phyloP scores from a whole-genome alignment of 1,140 invertebrate genomes.

The Dendrolimus punctatus region DNA sequence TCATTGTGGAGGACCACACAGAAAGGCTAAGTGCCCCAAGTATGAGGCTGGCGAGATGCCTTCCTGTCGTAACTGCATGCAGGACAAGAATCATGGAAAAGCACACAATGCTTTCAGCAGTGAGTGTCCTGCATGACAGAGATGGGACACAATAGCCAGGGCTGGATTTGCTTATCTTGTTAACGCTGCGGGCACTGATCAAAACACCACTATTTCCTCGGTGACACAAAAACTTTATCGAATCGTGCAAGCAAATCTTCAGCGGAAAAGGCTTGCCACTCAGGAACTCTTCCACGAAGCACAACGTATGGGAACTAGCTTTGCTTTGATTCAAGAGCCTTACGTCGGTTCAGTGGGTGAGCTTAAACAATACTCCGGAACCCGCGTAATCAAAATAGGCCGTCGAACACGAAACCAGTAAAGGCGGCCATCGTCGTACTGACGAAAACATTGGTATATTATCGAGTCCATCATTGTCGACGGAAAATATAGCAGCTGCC shows the following conservation, averaged over 20 bases:
- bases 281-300: not conserved
- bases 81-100: not conserved
- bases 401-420: not conserved
- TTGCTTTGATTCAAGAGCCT: not conserved
- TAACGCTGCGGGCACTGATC: slow-evolving; percentile 1
- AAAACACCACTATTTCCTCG: not conserved
- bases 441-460: not conserved
- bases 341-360: not conserved
- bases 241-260: not conserved
- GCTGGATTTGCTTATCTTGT: slow-evolving; percentile 2
- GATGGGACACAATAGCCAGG: slow-evolving; percentile 6
- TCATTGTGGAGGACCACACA: slow-evolving; percentile 9
- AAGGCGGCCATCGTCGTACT: not conserved
- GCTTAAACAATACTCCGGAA: not conserved
- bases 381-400: not conserved
- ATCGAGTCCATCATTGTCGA: not conserved
- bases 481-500: not conserved
- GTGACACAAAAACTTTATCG: too few species aligned
- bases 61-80: slow-evolving; percentile 7
- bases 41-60: not conserved
- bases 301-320: not conserved
- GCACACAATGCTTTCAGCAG: slow-evolving; percentile 8
- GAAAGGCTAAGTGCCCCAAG: not conserved
- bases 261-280: not conserved
- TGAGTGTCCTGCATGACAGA: slow-evolving; percentile 3